These are phyloP conservation scores for Pteropus rufus DNA, from an alignment of 2,797 vertebrate species.

Conservation along the genomic window DNA sequence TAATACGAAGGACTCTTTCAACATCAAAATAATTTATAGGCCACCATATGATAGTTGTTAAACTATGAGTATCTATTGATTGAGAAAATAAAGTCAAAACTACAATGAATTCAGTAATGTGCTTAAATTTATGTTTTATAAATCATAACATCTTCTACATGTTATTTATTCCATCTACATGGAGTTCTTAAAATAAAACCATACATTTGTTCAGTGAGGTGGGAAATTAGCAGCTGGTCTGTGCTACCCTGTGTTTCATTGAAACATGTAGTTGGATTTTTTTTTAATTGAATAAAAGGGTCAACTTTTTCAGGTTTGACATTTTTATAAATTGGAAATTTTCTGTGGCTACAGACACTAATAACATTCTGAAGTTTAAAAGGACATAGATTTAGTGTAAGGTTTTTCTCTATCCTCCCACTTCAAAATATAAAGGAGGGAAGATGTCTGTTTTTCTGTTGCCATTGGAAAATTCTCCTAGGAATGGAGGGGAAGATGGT, in stretches of 20 bases:
- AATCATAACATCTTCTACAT: background rate
- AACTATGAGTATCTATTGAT: background rate
- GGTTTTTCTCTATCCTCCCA: background rate
- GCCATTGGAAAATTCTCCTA: background rate
- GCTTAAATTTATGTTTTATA: constrained; percentile 29
- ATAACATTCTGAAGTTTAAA: background rate
- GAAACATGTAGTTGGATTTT: background rate
- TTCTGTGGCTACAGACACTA: background rate
- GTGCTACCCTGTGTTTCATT: background rate
- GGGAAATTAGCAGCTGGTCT: background rate
- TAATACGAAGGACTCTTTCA: constrained; percentile 18
- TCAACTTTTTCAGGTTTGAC: background rate
- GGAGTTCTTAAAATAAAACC: background rate
- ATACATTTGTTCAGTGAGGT: background rate
- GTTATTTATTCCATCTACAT: background rate
- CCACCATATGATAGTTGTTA: background rate
- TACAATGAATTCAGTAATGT: background rate
- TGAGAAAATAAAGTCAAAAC: constrained; percentile 22
- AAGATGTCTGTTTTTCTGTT: background rate
- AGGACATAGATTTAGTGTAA: background rate
- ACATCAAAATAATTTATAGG: background rate
- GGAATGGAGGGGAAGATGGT: background rate
- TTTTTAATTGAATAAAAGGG: background rate
- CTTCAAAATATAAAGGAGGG: background rate
- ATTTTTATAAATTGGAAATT: constrained; percentile 27